Conservation (phyloP, 1,140 invertebrate species). For the Drosophila hydei region DNA sequence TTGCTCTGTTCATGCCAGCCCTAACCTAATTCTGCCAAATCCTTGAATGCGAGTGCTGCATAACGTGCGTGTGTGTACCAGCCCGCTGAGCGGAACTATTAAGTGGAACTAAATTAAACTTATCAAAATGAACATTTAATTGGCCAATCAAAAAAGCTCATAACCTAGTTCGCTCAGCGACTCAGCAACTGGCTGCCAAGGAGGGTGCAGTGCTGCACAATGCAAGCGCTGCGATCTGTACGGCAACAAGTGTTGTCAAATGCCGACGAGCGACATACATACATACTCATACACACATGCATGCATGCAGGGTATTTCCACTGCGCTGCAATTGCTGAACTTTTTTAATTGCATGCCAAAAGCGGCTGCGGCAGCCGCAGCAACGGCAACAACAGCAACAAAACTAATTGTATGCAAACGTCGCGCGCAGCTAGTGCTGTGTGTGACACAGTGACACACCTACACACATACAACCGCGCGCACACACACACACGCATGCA, state of each 20-base stretch:
- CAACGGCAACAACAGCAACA: conserved; percentile 19
- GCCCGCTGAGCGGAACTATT: not conserved
- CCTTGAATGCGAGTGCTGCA: too few species aligned
- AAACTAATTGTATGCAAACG: conserved; percentile 67
- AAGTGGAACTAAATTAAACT: not conserved
- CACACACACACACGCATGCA: conserved; percentile 12
- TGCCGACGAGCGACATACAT: not conserved
- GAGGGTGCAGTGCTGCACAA: conserved; percentile 22
- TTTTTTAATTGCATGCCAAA: conserved; percentile 51
- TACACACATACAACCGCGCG: conserved; percentile 35
- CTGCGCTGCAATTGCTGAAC: conserved; percentile 60
- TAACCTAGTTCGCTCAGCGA: not conserved
- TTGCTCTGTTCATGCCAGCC: not conserved
- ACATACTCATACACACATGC: too few species aligned
- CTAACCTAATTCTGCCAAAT: not conserved
- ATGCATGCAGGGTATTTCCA: conserved; percentile 38
- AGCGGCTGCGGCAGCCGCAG: conserved; percentile 20
- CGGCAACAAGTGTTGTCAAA: conserved; percentile 27
- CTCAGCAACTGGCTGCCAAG: too few species aligned
- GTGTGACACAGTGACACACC: conserved; percentile 75
- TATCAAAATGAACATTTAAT: conserved; percentile 2
- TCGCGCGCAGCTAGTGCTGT: conserved; percentile 40
- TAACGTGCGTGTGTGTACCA: not conserved
- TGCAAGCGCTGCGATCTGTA: conserved; percentile 2
- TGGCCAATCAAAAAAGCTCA: conserved; percentile 1